Evolutionary conservation across 1,140 invertebrate genomes (phyloP).

Genomic region (Neotoxoptera formosana): DNA sequence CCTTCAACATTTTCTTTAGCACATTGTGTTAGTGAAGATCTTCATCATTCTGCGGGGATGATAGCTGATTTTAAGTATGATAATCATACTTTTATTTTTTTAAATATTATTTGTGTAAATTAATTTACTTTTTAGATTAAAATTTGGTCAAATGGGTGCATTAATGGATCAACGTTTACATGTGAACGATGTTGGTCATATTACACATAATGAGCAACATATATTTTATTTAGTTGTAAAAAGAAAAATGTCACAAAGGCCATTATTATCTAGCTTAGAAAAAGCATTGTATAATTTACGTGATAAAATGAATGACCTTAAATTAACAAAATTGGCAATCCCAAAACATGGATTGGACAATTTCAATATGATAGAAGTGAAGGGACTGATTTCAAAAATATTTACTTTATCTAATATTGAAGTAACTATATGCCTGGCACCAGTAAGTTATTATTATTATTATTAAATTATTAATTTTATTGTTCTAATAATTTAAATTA

Average conservation of each 20-base stretch:
- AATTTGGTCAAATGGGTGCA: background rate
- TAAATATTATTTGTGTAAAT: background rate
- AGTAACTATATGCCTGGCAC: background rate
- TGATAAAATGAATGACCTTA: background rate
- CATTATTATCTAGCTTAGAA: background rate
- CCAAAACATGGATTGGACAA: background rate
- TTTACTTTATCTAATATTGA: constrained; percentile 14
- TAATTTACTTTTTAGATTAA: background rate
- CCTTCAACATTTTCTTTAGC: constrained; percentile 11
- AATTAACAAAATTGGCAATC: constrained; percentile 43
- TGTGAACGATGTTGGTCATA: constrained; percentile 10
- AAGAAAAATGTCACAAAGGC: background rate
- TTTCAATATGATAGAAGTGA: background rate
- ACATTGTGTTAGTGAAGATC: background rate
- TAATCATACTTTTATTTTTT: background rate
- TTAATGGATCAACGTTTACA: constrained; percentile 33
- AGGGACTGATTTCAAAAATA: background rate
- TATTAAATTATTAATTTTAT: background rate
- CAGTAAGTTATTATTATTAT: background rate
- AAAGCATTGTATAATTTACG: background rate
- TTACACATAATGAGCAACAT: background rate
- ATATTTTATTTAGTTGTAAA: constrained; percentile 19
- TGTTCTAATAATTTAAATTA: background rate
- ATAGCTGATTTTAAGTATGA: constrained; percentile 22
- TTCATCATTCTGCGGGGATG: background rate